phyloP scores from a whole-genome alignment of 2,113 vertebrate species.

The Pelecanoides urinatrix region DNA sequence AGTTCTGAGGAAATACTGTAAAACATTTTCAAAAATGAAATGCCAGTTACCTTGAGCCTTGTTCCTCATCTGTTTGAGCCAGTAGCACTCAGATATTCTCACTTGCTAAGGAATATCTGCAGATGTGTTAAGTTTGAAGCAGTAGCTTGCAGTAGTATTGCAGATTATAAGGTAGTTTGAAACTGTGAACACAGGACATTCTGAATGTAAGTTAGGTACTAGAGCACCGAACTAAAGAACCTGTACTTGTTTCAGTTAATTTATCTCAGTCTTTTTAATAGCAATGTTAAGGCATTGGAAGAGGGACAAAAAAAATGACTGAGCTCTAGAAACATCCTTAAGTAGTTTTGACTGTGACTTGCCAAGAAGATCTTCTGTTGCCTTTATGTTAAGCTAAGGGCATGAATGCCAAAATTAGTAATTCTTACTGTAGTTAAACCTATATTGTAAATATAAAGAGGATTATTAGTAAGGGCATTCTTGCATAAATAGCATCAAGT shows the following conservation, averaged over 20 bases:
- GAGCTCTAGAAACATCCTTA: slow-evolving; percentile 58
- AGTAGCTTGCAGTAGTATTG: neutral
- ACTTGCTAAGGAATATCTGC: neutral
- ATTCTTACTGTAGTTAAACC: slow-evolving; percentile 64
- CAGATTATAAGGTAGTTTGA: slow-evolving; percentile 5
- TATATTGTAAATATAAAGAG: slow-evolving; percentile 69
- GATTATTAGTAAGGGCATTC: slow-evolving; percentile 69
- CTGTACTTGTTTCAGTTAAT: neutral
- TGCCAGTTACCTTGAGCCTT: neutral
- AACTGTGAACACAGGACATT: slow-evolving; percentile 56
- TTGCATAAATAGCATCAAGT: slow-evolving; percentile 68
- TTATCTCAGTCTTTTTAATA: slow-evolving; percentile 16
- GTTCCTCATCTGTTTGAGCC: neutral
- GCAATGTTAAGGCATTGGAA: slow-evolving; percentile 10
- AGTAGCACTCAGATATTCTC: neutral
- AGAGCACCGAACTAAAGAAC: neutral
- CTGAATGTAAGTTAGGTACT: slow-evolving; percentile 57
- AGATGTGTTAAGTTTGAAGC: neutral
- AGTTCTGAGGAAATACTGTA: neutral
- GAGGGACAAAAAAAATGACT: neutral
- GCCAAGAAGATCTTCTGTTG: slow-evolving; percentile 70
- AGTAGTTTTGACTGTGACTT: slow-evolving; percentile 68
- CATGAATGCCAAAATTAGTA: slow-evolving; percentile 69
- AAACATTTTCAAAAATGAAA: neutral
- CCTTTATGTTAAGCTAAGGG: slow-evolving; percentile 70